A percentile compares a stretch with the other conserved stretches of the same genome.
Conservation (phyloP, 2,113 vertebrate genomes). For the Lagopus leucura region DNA sequence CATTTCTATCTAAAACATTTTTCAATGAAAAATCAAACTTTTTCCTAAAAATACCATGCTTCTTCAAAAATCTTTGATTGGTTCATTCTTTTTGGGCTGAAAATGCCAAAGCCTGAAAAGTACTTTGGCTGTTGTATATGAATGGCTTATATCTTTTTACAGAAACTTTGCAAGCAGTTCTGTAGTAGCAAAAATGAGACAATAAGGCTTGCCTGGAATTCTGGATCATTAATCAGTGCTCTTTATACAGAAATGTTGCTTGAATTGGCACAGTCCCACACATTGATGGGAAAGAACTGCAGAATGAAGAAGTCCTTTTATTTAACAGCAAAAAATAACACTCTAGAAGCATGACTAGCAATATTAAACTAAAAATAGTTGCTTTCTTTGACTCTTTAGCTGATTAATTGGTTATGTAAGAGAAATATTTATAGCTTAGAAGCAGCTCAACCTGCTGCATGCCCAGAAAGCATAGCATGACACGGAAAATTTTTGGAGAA, state of each 20-base stretch:
- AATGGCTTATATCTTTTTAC: conserved; percentile 26
- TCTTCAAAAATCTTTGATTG: neutral
- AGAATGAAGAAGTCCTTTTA: conserved; percentile 49
- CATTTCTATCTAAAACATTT: neutral
- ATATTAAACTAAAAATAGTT: conserved; percentile 64
- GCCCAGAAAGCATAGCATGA: conserved; percentile 29
- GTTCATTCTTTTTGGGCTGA: neutral
- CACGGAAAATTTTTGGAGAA: conserved; percentile 1
- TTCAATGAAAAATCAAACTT: neutral
- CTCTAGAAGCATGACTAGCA: conserved; percentile 58
- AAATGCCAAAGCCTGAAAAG: neutral
- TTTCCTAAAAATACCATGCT: neutral
- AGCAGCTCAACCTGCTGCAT: conserved; percentile 10
- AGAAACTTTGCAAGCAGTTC: neutral
- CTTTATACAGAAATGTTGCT: conserved; percentile 54
- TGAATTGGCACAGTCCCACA: conserved; percentile 58
- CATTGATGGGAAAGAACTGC: conserved; percentile 51
- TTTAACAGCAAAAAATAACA: conserved; percentile 57
- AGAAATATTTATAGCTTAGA: conserved; percentile 54
- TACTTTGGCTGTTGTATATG: neutral
- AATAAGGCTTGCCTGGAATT: conserved; percentile 49
- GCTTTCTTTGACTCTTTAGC: conserved; percentile 60
- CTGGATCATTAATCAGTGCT: conserved; percentile 49
- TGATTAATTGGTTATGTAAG: conserved; percentile 70
- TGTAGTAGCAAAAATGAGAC: conserved; percentile 8